Evolutionary conservation across 2,888 invertebrate genomes (phyloP).

Genomic region (Chelonus formosanus): DNA sequence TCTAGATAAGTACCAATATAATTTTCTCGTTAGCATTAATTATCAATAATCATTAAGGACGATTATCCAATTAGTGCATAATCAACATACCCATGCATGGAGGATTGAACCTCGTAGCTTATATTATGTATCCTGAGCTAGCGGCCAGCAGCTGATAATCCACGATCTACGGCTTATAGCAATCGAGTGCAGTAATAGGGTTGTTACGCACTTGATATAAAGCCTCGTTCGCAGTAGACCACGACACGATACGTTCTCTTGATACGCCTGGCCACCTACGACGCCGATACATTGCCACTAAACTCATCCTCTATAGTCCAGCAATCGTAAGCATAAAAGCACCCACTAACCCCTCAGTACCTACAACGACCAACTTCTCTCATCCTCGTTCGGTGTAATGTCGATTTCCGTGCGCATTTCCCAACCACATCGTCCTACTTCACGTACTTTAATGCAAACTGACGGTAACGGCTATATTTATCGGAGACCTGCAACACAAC

Average conservation of each 20-base stretch:
- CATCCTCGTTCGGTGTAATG: no score
- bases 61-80: slow-evolving; percentile 31
- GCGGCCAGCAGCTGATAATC: slow-evolving; percentile 42
- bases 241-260: slow-evolving; percentile 20
- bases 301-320: slow-evolving; percentile 7
- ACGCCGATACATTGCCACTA: not conserved
- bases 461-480: no score
- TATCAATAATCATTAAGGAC: slow-evolving; percentile 29
- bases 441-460: no score
- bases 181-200: slow-evolving; percentile 53
- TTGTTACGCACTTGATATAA: slow-evolving; percentile 56
- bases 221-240: slow-evolving; percentile 39
- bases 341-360: not conserved
- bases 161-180: slow-evolving; percentile 56
- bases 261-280: slow-evolving; percentile 3
- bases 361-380: no score
- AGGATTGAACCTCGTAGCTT: not conserved
- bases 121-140: not conserved
- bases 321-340: not conserved
- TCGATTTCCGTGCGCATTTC: no score
- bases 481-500: no score
- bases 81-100: slow-evolving; percentile 7
- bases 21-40: slow-evolving; percentile 4
- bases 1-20: no score
- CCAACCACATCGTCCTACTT: no score